These are phyloP conservation scores for Eubasilissa regina DNA, from an alignment of 1,140 invertebrate genomes.

Conservation along the genomic window DNA sequence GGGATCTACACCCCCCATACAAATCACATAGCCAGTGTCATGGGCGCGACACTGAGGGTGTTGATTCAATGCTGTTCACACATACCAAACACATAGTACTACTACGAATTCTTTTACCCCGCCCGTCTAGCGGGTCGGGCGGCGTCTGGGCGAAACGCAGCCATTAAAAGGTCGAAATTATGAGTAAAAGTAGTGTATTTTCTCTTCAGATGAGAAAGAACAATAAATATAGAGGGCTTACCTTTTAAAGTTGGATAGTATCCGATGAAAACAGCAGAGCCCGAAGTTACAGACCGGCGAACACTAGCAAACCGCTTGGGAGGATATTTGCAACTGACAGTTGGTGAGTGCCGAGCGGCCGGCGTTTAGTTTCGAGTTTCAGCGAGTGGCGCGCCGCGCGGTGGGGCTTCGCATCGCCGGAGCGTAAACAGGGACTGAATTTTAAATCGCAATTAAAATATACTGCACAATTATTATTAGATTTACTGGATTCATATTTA, in stretches of 20 bases:
- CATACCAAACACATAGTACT: not conserved
- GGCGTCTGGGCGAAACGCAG: not conserved
- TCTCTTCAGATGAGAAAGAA: not conserved
- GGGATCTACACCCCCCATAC: not conserved
- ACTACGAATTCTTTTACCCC: slow-evolving; percentile 15
- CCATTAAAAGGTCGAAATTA: not conserved
- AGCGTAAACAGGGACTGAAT: slow-evolving; percentile 29
- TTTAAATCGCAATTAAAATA: slow-evolving; percentile 4
- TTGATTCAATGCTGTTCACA: slow-evolving; percentile 4
- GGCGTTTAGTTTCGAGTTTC: not conserved
- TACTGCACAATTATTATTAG: too few relatives aligned
- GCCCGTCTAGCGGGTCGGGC: not conserved
- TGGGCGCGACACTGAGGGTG: slow-evolving; percentile 30
- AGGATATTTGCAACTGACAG: slow-evolving; percentile 33
- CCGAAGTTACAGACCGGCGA: slow-evolving; percentile 5
- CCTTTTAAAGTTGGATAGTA: slow-evolving; percentile 9
- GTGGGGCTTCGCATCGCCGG: slow-evolving; percentile 20
- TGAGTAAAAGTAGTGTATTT: slow-evolving; percentile 1
- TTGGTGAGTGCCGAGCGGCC: not conserved
- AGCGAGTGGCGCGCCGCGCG: not conserved
- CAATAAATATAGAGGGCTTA: slow-evolving; percentile 3
- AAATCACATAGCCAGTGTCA: slow-evolving; percentile 1
- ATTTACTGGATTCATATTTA: too few relatives aligned
- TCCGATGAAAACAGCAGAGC: slow-evolving; percentile 25
- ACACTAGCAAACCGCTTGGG: slow-evolving; percentile 6